Evolutionary conservation across 2,888 invertebrate species (phyloP).

Genomic region (Uropetala carovei): DNA sequence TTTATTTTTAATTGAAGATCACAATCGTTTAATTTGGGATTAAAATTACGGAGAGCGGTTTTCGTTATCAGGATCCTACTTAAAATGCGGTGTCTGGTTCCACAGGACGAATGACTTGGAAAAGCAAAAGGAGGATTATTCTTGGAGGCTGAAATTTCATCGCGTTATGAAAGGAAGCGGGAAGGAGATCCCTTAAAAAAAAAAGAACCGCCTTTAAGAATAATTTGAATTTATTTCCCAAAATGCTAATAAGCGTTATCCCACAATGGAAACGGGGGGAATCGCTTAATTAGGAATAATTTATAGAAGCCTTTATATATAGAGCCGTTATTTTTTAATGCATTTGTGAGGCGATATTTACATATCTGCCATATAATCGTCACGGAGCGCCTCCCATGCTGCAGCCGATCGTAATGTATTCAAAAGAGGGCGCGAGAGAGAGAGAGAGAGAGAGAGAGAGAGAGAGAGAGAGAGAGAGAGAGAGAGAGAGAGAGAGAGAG

Average conservation of each 20-base stretch:
- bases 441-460: background rate
- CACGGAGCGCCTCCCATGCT: background rate
- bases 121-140: background rate
- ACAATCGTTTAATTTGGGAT: background rate
- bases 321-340: slow-evolving; percentile 39
- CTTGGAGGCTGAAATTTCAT: background rate
- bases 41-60: background rate
- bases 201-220: background rate
- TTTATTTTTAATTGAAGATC: background rate
- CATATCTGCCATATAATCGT: slow-evolving; percentile 39
- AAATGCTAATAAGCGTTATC: background rate
- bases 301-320: slow-evolving; percentile 43
- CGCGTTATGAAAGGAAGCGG: background rate
- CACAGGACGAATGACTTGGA: background rate
- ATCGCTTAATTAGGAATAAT: slow-evolving; percentile 56
- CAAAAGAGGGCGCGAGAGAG: background rate
- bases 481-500: background rate
- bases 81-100: background rate
- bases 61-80: background rate
- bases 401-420: slow-evolving; percentile 36
- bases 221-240: background rate
- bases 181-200: background rate
- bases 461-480: background rate
- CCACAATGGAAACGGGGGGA: background rate
- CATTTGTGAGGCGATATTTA: slow-evolving; percentile 6